These are phyloP conservation scores for Imbricaverruca yamaguchii DNA, from an alignment of 2,888 invertebrate species.

Conservation along the genomic window DNA sequence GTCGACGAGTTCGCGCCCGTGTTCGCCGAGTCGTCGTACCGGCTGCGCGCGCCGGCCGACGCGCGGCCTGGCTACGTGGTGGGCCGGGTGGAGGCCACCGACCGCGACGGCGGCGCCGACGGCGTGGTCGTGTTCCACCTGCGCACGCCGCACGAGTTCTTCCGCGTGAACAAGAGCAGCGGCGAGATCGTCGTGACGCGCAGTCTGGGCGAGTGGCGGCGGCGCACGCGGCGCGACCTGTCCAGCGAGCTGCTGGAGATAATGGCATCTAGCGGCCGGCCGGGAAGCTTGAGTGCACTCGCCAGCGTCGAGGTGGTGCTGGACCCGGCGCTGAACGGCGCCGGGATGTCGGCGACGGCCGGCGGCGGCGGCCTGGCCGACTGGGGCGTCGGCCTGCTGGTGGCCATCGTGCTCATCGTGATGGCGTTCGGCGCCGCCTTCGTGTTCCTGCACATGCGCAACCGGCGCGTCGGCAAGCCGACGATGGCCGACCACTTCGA, in stretches of 20 bases:
- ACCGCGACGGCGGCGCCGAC: conserved; percentile 85
- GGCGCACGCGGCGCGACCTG: conserved; percentile 24
- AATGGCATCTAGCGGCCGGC: conserved; percentile 83
- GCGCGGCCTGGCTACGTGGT: conserved; percentile 70
- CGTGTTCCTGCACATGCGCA: conserved; percentile 63
- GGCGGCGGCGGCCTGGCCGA: conserved; percentile 65
- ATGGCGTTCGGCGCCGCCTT: conserved; percentile 75
- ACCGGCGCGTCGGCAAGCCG: conserved; percentile 59
- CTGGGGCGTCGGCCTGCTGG: conserved; percentile 79
- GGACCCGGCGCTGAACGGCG: conserved; percentile 51
- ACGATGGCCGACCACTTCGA: conserved; percentile 61
- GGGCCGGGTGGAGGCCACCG: conserved; percentile 83
- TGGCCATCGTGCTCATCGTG: conserved; percentile 69
- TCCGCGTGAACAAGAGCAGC: conserved; percentile 71
- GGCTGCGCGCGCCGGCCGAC: conserved; percentile 54
- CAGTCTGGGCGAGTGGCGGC: conserved; percentile 52
- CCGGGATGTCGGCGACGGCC: conserved; percentile 52
- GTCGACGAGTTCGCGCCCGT: conserved; percentile 91
- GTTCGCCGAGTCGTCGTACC: conserved; percentile 80
- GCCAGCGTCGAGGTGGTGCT: conserved; percentile 74
- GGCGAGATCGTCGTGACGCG: conserved; percentile 78
- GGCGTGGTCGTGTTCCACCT: conserved; percentile 84
- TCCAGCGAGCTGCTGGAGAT: conserved; percentile 43
- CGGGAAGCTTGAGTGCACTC: conserved; percentile 75
- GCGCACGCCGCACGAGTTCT: conserved; percentile 51